phyloP scores from a whole-genome alignment of 2,797 vertebrate genomes.

The Danio tinwini region DNA sequence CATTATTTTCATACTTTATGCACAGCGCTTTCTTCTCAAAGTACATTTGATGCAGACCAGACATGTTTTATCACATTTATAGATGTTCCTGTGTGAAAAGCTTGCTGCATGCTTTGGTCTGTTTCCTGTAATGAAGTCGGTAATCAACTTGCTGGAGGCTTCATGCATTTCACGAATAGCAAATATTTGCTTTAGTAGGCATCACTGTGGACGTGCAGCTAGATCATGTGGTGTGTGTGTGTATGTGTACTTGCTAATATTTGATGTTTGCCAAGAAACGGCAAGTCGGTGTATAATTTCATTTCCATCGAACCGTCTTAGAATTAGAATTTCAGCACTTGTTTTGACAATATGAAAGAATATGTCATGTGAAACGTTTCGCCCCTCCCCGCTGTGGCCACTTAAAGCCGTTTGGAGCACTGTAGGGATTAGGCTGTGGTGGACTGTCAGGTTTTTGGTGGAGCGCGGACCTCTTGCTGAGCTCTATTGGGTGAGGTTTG shows the following conservation, averaged over 20 bases:
- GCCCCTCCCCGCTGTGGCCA: not conserved
- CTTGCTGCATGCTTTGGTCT: too few species aligned
- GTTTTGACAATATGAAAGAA: not conserved
- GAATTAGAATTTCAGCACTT: not conserved
- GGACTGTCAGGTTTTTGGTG: constrained; percentile 20
- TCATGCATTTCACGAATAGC: not conserved
- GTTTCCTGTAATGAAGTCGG: not conserved
- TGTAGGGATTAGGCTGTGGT: constrained; percentile 17
- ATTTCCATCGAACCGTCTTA: not conserved
- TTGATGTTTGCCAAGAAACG: constrained; percentile 1
- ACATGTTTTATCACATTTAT: too few species aligned
- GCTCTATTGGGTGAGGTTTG: constrained; percentile 26
- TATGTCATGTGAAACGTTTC: not conserved
- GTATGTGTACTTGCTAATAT: not conserved
- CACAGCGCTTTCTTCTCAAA: not conserved
- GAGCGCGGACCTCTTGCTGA: not conserved
- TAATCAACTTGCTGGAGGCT: not conserved
- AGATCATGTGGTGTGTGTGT: not conserved
- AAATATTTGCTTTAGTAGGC: not conserved
- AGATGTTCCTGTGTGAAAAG: not conserved
- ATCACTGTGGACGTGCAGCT: not conserved
- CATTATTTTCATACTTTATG: not conserved
- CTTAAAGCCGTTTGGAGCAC: not conserved
- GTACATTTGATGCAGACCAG: not conserved
- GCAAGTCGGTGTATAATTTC: not conserved